phyloP scores from a whole-genome alignment of 2,797 vertebrate genomes.

The Ara ararauna region DNA sequence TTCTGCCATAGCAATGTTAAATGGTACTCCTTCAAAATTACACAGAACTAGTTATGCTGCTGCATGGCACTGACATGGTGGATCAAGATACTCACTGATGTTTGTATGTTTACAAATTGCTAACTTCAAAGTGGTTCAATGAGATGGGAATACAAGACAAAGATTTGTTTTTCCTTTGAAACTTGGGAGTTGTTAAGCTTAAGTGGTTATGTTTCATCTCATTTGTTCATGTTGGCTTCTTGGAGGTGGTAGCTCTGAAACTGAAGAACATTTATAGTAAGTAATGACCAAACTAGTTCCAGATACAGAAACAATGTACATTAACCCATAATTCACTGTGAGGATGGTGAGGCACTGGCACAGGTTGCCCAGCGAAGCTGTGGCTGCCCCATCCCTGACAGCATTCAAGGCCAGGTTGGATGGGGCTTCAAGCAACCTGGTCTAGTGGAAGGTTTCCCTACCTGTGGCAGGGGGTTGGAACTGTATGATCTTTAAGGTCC shows the following conservation, averaged over 20 bases:
- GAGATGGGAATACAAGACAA: not conserved
- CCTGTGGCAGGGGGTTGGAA: not conserved
- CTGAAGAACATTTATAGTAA: not conserved
- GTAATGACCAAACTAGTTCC: not conserved
- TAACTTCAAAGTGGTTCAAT: not conserved
- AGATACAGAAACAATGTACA: not conserved
- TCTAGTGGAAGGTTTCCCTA: not conserved
- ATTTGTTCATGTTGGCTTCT: not conserved
- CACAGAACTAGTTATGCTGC: not conserved
- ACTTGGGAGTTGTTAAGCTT: not conserved
- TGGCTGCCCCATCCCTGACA: not conserved
- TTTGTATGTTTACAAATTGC: not conserved
- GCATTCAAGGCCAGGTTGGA: not conserved
- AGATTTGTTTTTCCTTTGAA: not conserved
- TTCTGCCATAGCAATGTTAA: not conserved
- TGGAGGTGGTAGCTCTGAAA: slow-evolving; percentile 14
- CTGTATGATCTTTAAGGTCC: not conserved
- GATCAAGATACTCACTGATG: not conserved
- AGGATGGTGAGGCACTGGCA: not conserved
- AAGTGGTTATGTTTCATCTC: not conserved
- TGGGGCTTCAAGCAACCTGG: not conserved
- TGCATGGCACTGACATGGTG: not conserved
- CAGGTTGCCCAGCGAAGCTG: not conserved
- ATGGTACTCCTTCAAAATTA: not conserved
- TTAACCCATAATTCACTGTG: not conserved